These are phyloP conservation scores for Cydia splendana DNA, from an alignment of 1,140 invertebrate species.

Conservation along the genomic window DNA sequence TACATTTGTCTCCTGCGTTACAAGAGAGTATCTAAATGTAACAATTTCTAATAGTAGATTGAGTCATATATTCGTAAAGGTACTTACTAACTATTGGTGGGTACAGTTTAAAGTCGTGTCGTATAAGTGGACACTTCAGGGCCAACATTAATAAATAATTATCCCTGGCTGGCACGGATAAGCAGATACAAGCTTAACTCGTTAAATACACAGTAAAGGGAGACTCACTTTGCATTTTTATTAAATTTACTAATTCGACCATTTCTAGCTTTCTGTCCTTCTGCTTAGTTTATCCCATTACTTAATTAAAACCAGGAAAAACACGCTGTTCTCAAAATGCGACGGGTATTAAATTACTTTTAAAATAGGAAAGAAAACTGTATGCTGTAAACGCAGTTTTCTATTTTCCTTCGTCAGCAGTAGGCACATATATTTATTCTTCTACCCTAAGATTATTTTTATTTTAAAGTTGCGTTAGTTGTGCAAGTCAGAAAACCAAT, in stretches of 20 bases:
- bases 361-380: background rate
- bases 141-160: conserved; percentile 74
- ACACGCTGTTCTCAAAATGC: background rate
- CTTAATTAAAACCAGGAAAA: conserved; percentile 14
- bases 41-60: no score
- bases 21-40: no score
- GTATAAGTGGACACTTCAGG: background rate
- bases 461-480: no score
- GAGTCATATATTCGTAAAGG: no score
- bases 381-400: background rate
- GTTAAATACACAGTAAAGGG: conserved; percentile 39
- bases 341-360: conserved; percentile 4
- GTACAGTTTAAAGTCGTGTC: background rate
- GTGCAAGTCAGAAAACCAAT: no score
- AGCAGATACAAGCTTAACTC: conserved; percentile 58
- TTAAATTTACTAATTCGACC: conserved; percentile 19
- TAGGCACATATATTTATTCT: background rate
- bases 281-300: background rate
- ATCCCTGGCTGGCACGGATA: conserved; percentile 55
- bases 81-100: no score
- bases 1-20: no score
- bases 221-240: conserved; percentile 33
- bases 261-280: conserved; percentile 12
- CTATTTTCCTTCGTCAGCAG: background rate
- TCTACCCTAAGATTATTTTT: no score